Base-by-base conservation (phyloP, 2,888 invertebrate genomes). In the Athetis lepigone region DNA sequence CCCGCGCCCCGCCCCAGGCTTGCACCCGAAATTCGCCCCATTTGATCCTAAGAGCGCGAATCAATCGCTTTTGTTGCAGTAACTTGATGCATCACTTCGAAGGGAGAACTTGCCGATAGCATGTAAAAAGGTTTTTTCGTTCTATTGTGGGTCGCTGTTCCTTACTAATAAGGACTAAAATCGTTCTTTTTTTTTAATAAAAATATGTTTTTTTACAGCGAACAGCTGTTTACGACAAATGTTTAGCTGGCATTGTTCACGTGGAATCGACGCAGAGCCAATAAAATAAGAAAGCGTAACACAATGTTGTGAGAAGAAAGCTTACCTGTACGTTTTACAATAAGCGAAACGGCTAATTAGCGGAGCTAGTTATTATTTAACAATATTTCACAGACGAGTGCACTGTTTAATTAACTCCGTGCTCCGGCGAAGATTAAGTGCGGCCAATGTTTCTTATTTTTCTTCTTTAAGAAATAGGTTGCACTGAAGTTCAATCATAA, bases 61-160 rank as follows among this genome's bases (percentile, higher is more conserved):
- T 92, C 93, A 93, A 92, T 93, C 90, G 90, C 90, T 90, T 93
- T 93, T 92, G 94, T 92, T 93, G 92, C 92, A 92, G 85, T 88
- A 87, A 88, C 87, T 88, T 87, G 87, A 90, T 89, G 90, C 90
- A 87, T 85, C 85, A 86, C 80, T 77, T 70, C 70, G 77, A 78
- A 84, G 76, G 80, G 78, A 66, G 80, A 82, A 73, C 71, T 79
- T 71, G 67, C 54, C 60, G 63, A 59, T 71, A 65, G 73, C 69
- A 66, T 66, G 60, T 39, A 71, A 61, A 73, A 67, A 57, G 46
- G 49, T 29, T 23, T 42, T 42, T 61, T 37, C 27, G 71, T 45
- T 29, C 62, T 50, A 77, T 58, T 75, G 58, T 67, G 36, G 39
- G 60, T 56, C 65, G 49, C 80, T 64, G 33, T 29, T 8, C 9